A percentile compares a stretch with the other conserved stretches of the same genome.
These are phyloP conservation scores for Meta bourneti DNA, from an alignment of 2,888 invertebrate genomes.

Conservation along the genomic window DNA sequence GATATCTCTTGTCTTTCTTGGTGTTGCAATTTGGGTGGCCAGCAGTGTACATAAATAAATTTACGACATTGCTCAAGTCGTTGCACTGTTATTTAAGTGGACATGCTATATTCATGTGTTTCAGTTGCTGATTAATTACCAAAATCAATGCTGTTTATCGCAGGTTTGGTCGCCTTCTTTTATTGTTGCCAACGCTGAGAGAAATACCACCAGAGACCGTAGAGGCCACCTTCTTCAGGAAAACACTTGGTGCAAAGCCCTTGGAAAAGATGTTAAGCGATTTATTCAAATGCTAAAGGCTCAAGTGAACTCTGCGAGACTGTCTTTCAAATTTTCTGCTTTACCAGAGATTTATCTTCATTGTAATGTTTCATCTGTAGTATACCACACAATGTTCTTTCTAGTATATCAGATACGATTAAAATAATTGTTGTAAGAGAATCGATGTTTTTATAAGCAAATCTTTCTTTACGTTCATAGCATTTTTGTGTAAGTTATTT, in stretches of 20 bases:
- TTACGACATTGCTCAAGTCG: no score
- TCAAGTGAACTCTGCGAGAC: neutral
- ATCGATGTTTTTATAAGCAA: no score
- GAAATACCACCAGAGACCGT: conserved; percentile 89
- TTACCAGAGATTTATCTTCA: neutral
- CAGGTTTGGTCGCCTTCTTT: conserved; percentile 91
- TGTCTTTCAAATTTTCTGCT: neutral
- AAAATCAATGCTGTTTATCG: neutral
- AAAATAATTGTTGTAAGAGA: no score
- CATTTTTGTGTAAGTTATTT: no score
- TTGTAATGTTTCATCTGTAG: neutral
- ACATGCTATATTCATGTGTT: no score
- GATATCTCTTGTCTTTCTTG: no score
- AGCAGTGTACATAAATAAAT: no score
- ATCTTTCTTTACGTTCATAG: no score
- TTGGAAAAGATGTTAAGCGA: conserved; percentile 99
- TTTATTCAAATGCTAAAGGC: conserved; percentile 93
- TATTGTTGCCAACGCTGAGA: conserved; percentile 92
- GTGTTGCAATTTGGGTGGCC: no score
- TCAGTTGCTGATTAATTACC: neutral
- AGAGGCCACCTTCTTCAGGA: conserved; percentile 94
- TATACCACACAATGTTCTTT: neutral
- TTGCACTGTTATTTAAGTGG: no score
- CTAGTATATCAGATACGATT: no score
- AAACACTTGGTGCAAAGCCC: conserved; percentile 96